A percentile compares a stretch with the other conserved stretches of the same genome.
Evolutionary conservation across 92 coral and sea anemone species (phyloP).

Genomic region (Umimayanthus kanabou): DNA sequence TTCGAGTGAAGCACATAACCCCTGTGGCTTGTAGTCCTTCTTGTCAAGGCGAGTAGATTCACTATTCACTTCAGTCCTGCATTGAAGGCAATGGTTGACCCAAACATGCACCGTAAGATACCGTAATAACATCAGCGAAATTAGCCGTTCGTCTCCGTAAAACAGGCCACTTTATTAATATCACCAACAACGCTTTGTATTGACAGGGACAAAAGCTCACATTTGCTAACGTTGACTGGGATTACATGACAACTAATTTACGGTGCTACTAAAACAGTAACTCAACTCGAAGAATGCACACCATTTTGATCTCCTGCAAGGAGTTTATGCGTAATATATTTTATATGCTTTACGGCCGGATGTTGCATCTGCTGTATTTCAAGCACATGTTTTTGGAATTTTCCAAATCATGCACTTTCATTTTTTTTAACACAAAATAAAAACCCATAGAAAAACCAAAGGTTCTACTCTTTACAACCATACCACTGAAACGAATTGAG

Average conservation of each 20-base stretch:
- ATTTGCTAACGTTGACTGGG: neutral
- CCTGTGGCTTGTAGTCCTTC: neutral
- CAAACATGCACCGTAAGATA: neutral
- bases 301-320: neutral
- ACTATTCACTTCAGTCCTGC: neutral
- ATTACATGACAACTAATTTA: neutral
- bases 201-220: neutral
- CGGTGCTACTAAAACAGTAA: neutral
- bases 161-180: neutral
- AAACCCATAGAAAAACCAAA: neutral
- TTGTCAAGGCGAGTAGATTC: neutral
- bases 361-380: neutral
- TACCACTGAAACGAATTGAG: too few species aligned
- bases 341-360: too few species aligned
- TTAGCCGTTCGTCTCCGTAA: neutral
- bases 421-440: too few species aligned
- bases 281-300: neutral
- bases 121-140: slow-evolving; percentile 4
- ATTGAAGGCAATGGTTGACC: neutral
- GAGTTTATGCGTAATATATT: too few species aligned
- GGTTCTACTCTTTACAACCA: neutral
- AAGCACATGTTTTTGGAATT: too few species aligned
- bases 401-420: neutral
- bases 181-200: neutral
- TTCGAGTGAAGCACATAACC: neutral